Evolutionary conservation across 1,140 invertebrate genomes (phyloP), one percentile per base, ranked within the genome.

Genomic region (Harlomillsia oculata): DNA sequence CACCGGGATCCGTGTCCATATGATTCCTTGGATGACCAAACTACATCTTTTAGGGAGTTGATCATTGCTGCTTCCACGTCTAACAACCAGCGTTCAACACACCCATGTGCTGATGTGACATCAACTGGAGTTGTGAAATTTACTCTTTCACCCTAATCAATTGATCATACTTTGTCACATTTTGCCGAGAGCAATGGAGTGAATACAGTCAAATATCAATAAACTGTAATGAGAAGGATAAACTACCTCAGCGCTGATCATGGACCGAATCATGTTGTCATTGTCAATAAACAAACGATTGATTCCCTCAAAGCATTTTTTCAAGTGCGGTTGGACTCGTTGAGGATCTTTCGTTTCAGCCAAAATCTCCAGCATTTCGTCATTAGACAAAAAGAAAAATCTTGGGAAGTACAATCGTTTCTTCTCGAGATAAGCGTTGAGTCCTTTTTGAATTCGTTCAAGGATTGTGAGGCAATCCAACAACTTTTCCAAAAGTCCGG

Each of bases 341-440:
- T 81, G 68, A 1, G 84, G 89, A 74, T 95, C 88, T 72, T 90
- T 93, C 0, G 86, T 83, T 77, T 95, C 89, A 1, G 90, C 92
- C 37, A 97, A 73, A 67, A 97, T 95, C 72, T 95, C 89, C 21
- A 96, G 75, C 80, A 97, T 86, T 75, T 96, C 92, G 67, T 95
- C 89, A 68, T 95, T 95, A 6, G 91, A 95, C 32, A 97, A 74
- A 68, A 96, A 97, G 74, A 94, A 96, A 69, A 97, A 93, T 68
- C 91, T 76, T 1, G 91, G 84, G 69, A 95, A 97, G 69, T 80
- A 92, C 2, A 94, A 72, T 53, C 92, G 77, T 71, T 96, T 95
- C 69, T 87, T 89, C 71, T 96, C 90, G 41, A 96, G 75, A 72
- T 96, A 96, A 62, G 84, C 81, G 67, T 88, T 84, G 13, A 97